A percentile compares a stretch with the other conserved stretches of the same genome.
These are phyloP conservation scores for Acyrthosiphon pisum DNA, from an alignment of 1,140 invertebrate species.

Conservation along the genomic window DNA sequence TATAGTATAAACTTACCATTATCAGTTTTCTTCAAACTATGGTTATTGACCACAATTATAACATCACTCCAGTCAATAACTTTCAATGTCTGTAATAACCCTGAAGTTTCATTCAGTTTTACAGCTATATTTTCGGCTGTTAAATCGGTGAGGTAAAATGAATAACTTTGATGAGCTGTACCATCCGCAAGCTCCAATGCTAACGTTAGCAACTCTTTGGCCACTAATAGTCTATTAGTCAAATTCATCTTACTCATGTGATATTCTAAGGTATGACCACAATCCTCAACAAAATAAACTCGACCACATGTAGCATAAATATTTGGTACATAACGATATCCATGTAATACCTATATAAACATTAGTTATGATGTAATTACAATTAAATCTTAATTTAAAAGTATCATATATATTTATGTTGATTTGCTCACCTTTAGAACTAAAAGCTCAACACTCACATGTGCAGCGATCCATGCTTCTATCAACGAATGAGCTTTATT, in stretches of 20 bases:
- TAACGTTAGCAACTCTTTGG: slow-evolving; percentile 28
- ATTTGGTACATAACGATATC: slow-evolving; percentile 28
- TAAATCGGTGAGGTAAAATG: slow-evolving; percentile 51
- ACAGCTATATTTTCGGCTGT: slow-evolving; percentile 49
- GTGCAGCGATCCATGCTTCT: slow-evolving; percentile 6
- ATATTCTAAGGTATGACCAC: slow-evolving; percentile 30
- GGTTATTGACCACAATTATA: neutral
- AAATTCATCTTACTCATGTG: slow-evolving; percentile 7
- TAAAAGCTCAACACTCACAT: slow-evolving; percentile 28
- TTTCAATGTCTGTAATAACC: slow-evolving; percentile 16
- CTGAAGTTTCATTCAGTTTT: neutral
- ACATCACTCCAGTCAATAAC: slow-evolving; percentile 52
- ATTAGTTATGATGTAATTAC: neutral
- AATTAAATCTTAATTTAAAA: neutral
- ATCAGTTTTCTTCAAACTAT: neutral
- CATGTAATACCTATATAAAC: slow-evolving; percentile 33
- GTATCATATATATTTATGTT: neutral
- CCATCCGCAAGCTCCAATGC: slow-evolving; percentile 43
- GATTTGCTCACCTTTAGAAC: slow-evolving; percentile 31
- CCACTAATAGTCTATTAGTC: neutral
- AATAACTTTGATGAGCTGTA: slow-evolving; percentile 37
- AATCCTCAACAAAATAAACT: slow-evolving; percentile 49
- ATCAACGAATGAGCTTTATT: neutral
- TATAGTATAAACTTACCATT: neutral
- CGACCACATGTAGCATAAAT: slow-evolving; percentile 13